Evolutionary conservation across 2,888 invertebrate species (phyloP), one percentile per base, ranked within the genome.

Genomic region (Chydorus sphaericus): DNA sequence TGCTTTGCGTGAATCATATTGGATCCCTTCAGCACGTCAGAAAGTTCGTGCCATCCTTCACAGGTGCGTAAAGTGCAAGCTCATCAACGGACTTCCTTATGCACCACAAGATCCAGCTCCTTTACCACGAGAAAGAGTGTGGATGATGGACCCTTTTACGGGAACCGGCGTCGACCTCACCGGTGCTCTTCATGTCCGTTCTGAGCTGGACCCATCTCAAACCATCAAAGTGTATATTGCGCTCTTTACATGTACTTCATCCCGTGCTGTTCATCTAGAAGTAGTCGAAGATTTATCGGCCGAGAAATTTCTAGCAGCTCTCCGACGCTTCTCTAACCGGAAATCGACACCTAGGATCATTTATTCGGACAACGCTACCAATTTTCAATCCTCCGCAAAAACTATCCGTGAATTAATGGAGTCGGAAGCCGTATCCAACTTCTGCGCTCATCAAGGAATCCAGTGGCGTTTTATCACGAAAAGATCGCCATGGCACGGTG

Each of bases 401-500:
- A n/a, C 18, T 7, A 8, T 18, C 48, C 20, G 16, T 8, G 26
- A 28, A 10, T 18, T 3, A 4, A 14, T 28, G 7, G 16, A 16
- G 6, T 6, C 8, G 10, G 26, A n/a, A 1, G 18, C 28, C 16
- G 16, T 16, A 16, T 14, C 16, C 14, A 29, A 20, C 29, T 26
- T 49, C 11, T 23, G 18, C n/a, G 2, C 36, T 5, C 8, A 36
- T 0, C 23, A 28, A 11, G 16, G 38, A 11, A 29, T 49, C 14
- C 26, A 7, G 6, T 57, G 57, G 57, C 48, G 52, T 11, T 57
- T 55, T 30, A 55, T 57, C 2, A 48, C 49, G 4, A 26, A 48
- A 26, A 30, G 57, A 23, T 54, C 57, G 28, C 36, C 57, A 2
- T 57, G 57, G 57, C 55, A 39, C 36, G 55, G 53, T 11, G 57